These are phyloP conservation scores for Geotrupes spiniger DNA, from an alignment of 2,888 invertebrate species.

Conservation along the genomic window DNA sequence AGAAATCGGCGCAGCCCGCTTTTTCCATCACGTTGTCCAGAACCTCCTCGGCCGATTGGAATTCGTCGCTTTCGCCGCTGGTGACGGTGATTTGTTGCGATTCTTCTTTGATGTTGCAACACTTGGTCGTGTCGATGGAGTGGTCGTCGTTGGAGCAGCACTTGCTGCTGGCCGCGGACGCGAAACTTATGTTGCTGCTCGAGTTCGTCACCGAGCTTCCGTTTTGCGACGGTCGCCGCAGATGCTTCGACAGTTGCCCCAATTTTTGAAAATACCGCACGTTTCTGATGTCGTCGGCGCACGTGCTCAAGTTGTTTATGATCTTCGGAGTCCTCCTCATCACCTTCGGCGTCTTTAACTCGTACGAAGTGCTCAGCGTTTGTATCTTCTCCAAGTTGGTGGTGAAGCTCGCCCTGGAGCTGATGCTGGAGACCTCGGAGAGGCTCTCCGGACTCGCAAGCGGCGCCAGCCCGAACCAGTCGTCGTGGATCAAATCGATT, in stretches of 20 bases:
- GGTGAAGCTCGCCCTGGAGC: constrained; percentile 63
- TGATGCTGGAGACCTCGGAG: constrained; percentile 76
- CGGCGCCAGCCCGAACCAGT: constrained; percentile 71
- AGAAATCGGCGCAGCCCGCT: constrained; percentile 47
- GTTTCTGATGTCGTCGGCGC: constrained; percentile 63
- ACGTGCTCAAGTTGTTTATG: constrained; percentile 61
- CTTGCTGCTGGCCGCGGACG: constrained; percentile 50
- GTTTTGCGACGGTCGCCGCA: constrained; percentile 43
- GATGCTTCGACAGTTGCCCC: constrained; percentile 52
- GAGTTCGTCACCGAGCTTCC: constrained; percentile 40
- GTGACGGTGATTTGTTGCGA: constrained; percentile 23
- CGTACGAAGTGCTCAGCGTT: constrained; percentile 43
- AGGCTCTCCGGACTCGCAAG: constrained; percentile 80
- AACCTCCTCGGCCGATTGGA: constrained; percentile 58
- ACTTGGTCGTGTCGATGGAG: constrained; percentile 29
- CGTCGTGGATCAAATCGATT: constrained; percentile 59
- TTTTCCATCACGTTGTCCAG: constrained; percentile 47
- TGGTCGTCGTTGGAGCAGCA: constrained; percentile 35
- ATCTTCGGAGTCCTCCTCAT: constrained; percentile 66
- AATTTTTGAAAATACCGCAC: constrained; percentile 43
- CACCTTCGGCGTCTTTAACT: constrained; percentile 56
- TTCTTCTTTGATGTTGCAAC: constrained; percentile 36
- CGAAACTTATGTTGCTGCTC: constrained; percentile 54
- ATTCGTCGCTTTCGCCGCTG: constrained; percentile 45
- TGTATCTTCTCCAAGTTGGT: constrained; percentile 43